Evolutionary conservation across 1,140 invertebrate genomes (phyloP).

Genomic region (Schmidtea mediterranea): DNA sequence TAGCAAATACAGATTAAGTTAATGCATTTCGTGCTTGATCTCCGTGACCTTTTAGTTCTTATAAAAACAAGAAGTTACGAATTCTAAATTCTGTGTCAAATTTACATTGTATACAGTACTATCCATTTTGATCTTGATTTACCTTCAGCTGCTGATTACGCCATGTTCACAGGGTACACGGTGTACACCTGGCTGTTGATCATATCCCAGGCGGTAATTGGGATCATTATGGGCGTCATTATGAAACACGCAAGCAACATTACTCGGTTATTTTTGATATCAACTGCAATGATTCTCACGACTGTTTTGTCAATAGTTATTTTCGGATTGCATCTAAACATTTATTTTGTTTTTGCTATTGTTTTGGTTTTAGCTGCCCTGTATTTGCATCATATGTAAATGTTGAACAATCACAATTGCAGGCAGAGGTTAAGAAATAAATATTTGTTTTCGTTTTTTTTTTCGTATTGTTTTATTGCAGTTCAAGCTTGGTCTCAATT

Average conservation of each 20-base stretch:
- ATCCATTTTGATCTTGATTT: not conserved
- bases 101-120: too few relatives aligned
- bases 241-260: slow-evolving; percentile 26
- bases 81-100: too few relatives aligned
- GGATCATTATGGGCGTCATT: slow-evolving; percentile 21
- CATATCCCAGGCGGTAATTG: slow-evolving; percentile 16
- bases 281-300: slow-evolving; percentile 19
- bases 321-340: slow-evolving; percentile 14
- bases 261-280: slow-evolving; percentile 22
- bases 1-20: too few relatives aligned
- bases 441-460: too few relatives aligned
- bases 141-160: slow-evolving; percentile 9
- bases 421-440: too few relatives aligned
- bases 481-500: too few relatives aligned
- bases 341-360: slow-evolving; percentile 15
- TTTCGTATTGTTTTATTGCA: too few relatives aligned
- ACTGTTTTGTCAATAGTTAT: slow-evolving; percentile 16
- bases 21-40: too few relatives aligned
- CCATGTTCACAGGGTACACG: slow-evolving; percentile 15
- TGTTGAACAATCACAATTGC: not conserved
- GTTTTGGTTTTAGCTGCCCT: slow-evolving; percentile 14
- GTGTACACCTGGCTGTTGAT: slow-evolving; percentile 16
- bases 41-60: too few relatives aligned
- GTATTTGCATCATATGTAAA: slow-evolving; percentile 12
- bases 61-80: too few relatives aligned